phyloP scores from a whole-genome alignment of 1,140 invertebrate species.

The Drosophila erecta region DNA sequence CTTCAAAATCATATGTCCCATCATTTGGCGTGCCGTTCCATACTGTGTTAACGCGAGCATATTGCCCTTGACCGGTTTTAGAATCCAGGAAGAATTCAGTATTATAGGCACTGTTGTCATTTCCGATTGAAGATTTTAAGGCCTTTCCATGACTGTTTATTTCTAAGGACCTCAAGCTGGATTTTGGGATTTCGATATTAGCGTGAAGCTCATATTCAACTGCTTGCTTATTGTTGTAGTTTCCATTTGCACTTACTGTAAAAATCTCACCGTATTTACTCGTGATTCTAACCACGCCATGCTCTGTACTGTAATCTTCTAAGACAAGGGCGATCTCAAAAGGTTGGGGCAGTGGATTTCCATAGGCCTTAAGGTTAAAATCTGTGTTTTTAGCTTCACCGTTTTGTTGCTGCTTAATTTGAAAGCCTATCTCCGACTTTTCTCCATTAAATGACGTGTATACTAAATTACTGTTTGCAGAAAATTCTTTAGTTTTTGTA shows the following conservation, averaged over 20 bases:
- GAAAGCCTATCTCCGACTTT: constrained; percentile 60
- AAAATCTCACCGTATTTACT: constrained; percentile 62
- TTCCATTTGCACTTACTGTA: constrained; percentile 79
- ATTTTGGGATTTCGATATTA: constrained; percentile 85
- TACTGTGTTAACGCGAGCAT: constrained; percentile 35
- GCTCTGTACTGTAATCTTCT: constrained; percentile 61
- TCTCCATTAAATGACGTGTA: constrained; percentile 78
- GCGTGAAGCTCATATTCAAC: constrained; percentile 73
- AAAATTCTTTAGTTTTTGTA: constrained; percentile 84
- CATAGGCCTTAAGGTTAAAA: constrained; percentile 60
- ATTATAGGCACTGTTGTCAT: constrained; percentile 8
- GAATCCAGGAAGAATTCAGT: constrained; percentile 46
- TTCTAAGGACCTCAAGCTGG: constrained; percentile 85
- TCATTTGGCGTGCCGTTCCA: constrained; percentile 48
- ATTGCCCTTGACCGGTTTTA: constrained; percentile 55
- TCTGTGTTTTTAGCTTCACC: constrained; percentile 65
- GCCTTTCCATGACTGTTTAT: constrained; percentile 69
- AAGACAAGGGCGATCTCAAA: constrained; percentile 60
- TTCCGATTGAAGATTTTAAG: constrained; percentile 20
- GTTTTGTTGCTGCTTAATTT: constrained; percentile 65
- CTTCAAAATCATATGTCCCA: constrained; percentile 58
- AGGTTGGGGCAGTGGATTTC: constrained; percentile 83
- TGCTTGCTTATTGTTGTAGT: constrained; percentile 76
- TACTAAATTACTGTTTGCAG: constrained; percentile 76
- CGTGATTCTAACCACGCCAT: constrained; percentile 51